Evolutionary conservation across 2,888 invertebrate species (phyloP).

Genomic region (Gymnosoma rotundatum): DNA sequence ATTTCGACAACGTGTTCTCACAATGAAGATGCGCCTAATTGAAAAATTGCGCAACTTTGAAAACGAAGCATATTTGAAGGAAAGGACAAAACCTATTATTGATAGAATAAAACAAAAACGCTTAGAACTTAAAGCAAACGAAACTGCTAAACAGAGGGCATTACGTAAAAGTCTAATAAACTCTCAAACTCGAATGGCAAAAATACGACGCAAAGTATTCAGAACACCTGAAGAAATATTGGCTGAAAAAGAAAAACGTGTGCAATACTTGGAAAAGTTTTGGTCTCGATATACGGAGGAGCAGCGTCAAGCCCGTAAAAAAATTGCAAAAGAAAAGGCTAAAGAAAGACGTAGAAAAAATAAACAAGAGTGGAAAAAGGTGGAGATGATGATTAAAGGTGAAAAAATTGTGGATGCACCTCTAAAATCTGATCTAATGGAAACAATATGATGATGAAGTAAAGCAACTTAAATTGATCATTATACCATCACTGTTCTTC

Average conservation of each 20-base stretch:
- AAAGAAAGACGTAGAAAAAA: slow-evolving; percentile 20
- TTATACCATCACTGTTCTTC: too few species aligned
- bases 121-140: slow-evolving; percentile 46
- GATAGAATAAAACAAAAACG: slow-evolving; percentile 54
- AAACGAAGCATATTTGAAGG: slow-evolving; percentile 48
- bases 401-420: too few species aligned
- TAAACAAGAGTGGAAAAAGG: slow-evolving; percentile 35
- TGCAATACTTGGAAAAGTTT: slow-evolving; percentile 3
- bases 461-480: too few species aligned
- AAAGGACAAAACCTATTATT: slow-evolving; percentile 43
- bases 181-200: slow-evolving; percentile 26
- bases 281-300: slow-evolving; percentile 24
- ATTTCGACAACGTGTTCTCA: slow-evolving; percentile 70
- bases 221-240: slow-evolving; percentile 65
- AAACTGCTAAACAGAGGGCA: slow-evolving; percentile 60
- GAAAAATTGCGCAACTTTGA: slow-evolving; percentile 69
- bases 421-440: neutral
- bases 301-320: slow-evolving; percentile 14
- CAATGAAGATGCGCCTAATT: slow-evolving; percentile 72
- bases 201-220: slow-evolving; percentile 42
- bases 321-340: slow-evolving; percentile 7
- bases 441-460: neutral
- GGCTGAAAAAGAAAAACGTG: slow-evolving; percentile 41
- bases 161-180: slow-evolving; percentile 32
- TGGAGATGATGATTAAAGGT: slow-evolving; percentile 1